These are phyloP conservation scores for Aphis craccivora DNA, from an alignment of 1,140 invertebrate genomes.

Conservation along the genomic window DNA sequence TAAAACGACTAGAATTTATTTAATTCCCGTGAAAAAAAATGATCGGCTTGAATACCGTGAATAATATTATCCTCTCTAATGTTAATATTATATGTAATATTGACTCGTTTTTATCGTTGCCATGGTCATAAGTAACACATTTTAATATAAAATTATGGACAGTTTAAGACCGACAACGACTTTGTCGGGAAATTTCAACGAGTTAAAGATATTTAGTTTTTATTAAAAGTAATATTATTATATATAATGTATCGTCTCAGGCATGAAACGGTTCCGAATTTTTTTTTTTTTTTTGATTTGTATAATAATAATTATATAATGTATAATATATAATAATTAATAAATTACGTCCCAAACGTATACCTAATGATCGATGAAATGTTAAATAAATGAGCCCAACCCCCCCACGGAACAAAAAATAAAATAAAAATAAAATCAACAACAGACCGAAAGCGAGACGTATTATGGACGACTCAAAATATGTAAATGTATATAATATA, in stretches of 20 bases:
- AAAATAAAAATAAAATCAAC: background rate
- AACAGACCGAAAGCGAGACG: slow-evolving; percentile 25
- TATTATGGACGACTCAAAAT: slow-evolving; percentile 28
- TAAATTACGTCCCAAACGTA: background rate
- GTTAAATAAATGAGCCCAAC: background rate
- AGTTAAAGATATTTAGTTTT: background rate
- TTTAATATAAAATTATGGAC: slow-evolving; percentile 10
- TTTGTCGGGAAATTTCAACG: background rate
- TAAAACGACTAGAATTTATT: slow-evolving; percentile 41
- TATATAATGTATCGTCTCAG: background rate
- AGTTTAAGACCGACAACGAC: background rate
- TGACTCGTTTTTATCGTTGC: background rate
- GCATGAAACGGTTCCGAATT: background rate
- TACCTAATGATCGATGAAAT: background rate
- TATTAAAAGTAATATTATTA: background rate
- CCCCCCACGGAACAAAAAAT: background rate
- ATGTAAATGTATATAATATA: slow-evolving; percentile 10
- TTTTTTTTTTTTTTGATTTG: background rate
- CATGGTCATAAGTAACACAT: background rate
- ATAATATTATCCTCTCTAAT: background rate
- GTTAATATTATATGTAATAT: background rate
- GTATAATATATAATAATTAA: background rate
- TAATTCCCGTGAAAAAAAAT: background rate
- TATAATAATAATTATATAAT: background rate
- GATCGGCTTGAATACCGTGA: background rate